A percentile compares a stretch with the other conserved stretches of the same genome.
phyloP scores from a whole-genome alignment of 2,888 invertebrate species.

The Erebia aethiops region DNA sequence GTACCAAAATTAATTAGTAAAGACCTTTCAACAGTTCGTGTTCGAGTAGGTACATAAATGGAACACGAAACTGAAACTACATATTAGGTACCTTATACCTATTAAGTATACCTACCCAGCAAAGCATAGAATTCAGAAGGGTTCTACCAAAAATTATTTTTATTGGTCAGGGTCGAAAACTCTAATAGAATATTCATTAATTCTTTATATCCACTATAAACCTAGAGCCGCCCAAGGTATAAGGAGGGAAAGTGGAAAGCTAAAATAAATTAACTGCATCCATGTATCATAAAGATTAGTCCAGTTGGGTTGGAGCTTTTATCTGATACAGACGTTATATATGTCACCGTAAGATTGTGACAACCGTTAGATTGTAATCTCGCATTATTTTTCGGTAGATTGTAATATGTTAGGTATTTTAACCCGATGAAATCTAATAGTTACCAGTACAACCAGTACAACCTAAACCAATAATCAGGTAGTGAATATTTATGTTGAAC shows the following conservation, averaged over 20 bases:
- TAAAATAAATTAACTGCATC: background rate
- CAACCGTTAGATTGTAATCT: too few relatives aligned
- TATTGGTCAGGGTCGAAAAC: slow-evolving; percentile 30
- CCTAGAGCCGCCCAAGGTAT: slow-evolving; percentile 25
- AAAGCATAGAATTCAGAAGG: background rate
- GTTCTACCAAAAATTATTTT: slow-evolving; percentile 8
- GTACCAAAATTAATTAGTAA: background rate
- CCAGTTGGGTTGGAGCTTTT: background rate
- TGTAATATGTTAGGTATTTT: too few relatives aligned
- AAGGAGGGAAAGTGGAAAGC: slow-evolving; percentile 6
- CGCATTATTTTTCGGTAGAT: too few relatives aligned
- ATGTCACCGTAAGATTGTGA: too few relatives aligned
- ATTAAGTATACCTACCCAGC: background rate
- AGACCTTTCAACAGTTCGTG: background rate
- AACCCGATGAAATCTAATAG: too few relatives aligned
- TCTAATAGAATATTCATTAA: slow-evolving; percentile 28
- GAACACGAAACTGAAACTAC: background rate
- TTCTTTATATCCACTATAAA: slow-evolving; percentile 18
- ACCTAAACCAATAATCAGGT: too few relatives aligned
- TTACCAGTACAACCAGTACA: too few relatives aligned
- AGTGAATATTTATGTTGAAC: too few relatives aligned
- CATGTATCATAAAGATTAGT: background rate
- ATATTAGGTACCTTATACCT: background rate
- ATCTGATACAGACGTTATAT: too few relatives aligned
- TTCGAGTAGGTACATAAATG: background rate